These are phyloP conservation scores for Gasteruption jaculator DNA, from an alignment of 2,888 invertebrate genomes.

Conservation along the genomic window DNA sequence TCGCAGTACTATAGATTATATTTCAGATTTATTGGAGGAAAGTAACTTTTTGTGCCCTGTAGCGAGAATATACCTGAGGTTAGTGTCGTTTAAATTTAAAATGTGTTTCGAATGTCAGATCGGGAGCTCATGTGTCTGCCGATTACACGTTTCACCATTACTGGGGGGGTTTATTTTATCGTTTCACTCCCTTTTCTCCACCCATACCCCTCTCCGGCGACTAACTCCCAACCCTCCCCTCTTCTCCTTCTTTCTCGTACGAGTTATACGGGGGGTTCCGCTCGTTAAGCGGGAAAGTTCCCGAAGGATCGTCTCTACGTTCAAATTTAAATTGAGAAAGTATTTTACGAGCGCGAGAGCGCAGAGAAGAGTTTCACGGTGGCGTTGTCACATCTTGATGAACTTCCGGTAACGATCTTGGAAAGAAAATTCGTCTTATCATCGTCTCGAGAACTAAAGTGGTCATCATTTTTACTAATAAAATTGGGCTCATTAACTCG, in stretches of 20 bases:
- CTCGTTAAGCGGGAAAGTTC: conserved; percentile 49
- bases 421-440: conserved; percentile 32
- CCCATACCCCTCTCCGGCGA: too few relatives aligned
- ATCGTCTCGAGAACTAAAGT: too few relatives aligned
- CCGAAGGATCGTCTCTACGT: conserved; percentile 37
- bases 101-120: conserved; percentile 24
- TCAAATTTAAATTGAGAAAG: conserved; percentile 53
- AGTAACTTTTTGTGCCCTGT: too few relatives aligned
- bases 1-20: too few relatives aligned
- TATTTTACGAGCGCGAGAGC: conserved; percentile 47
- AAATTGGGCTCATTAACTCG: too few relatives aligned
- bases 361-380: conserved; percentile 43
- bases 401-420: conserved; percentile 50
- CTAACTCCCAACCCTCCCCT: too few relatives aligned
- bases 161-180: conserved; percentile 42
- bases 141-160: conserved; percentile 36
- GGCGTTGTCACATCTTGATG: conserved; percentile 53
- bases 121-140: conserved; percentile 27
- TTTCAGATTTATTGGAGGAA: too few relatives aligned
- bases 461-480: too few relatives aligned
- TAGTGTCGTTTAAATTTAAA: too few relatives aligned
- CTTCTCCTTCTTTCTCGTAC: conserved; percentile 20
- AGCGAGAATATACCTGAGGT: too few relatives aligned
- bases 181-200: too few relatives aligned
- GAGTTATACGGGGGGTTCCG: conserved; percentile 47